Conservation (phyloP, 2,797 vertebrate genomes). For the Allochrocebus solatus region DNA sequence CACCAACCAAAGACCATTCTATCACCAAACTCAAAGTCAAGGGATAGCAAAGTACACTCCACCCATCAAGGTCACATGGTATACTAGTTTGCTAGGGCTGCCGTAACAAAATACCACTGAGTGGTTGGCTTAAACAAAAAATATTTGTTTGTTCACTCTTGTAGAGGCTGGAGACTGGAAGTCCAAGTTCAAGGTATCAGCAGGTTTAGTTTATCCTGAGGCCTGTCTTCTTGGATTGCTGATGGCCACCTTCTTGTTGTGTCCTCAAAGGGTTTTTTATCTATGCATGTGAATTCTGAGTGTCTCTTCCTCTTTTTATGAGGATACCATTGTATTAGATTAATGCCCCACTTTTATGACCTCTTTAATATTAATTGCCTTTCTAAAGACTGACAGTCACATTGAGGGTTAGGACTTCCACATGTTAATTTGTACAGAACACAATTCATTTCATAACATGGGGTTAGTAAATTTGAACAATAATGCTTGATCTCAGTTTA, state of each 20-base stretch:
- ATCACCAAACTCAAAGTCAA: neutral
- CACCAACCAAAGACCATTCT: neutral
- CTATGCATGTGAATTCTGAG: too few relatives aligned
- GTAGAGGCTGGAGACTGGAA: neutral
- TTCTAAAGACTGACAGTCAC: neutral
- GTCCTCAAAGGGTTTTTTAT: neutral
- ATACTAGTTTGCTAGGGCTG: neutral
- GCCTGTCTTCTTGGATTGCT: neutral
- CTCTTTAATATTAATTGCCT: neutral
- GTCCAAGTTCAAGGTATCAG: neutral
- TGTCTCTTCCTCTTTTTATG: neutral
- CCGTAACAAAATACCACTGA: neutral
- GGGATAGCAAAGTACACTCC: neutral
- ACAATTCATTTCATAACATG: neutral
- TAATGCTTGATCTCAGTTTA: neutral
- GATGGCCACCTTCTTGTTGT: neutral
- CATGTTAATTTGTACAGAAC: neutral
- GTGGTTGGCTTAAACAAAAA: neutral
- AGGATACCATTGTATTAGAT: neutral
- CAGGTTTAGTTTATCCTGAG: neutral
- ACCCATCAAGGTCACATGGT: neutral
- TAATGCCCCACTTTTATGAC: neutral
- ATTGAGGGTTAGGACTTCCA: neutral
- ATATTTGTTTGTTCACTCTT: neutral
- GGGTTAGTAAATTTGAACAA: neutral